A percentile compares a stretch with the other conserved stretches of the same genome.
phyloP scores from a whole-genome alignment of 2,888 invertebrate genomes.

The Peribatodes rhomboidaria region DNA sequence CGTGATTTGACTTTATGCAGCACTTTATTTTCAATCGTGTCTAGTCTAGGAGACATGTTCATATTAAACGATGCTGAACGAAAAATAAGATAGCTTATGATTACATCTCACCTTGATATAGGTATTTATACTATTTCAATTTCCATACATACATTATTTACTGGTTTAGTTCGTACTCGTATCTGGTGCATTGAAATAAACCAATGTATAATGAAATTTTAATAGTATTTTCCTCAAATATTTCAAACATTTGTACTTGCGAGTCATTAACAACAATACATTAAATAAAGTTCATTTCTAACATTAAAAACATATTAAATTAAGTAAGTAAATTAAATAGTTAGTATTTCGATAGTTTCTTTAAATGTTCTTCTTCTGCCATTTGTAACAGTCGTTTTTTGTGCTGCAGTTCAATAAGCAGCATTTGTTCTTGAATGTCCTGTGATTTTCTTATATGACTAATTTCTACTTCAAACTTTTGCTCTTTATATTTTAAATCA shows the following conservation, averaged over 20 bases:
- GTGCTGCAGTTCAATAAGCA: slow-evolving; percentile 14
- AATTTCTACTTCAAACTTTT: slow-evolving; percentile 16
- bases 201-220: background rate
- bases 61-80: too few species aligned
- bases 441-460: slow-evolving; percentile 1
- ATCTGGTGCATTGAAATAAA: background rate
- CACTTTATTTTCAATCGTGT: background rate
- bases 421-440: slow-evolving; percentile 10
- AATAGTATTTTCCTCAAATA: background rate
- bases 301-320: background rate
- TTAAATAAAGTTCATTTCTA: background rate
- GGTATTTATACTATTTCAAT: too few species aligned
- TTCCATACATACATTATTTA: background rate
- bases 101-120: too few species aligned
- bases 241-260: background rate
- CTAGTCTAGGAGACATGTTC: background rate
- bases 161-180: background rate
- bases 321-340: background rate
- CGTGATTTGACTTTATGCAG: background rate
- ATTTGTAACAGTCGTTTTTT: slow-evolving; percentile 14
- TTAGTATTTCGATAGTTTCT: background rate
- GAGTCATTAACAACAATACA: background rate
- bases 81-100: too few species aligned
- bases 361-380: slow-evolving; percentile 8
- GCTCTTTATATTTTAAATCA: slow-evolving; percentile 10